These are phyloP conservation scores for Autographa gamma DNA, from an alignment of 2,888 invertebrate species.

Conservation along the genomic window DNA sequence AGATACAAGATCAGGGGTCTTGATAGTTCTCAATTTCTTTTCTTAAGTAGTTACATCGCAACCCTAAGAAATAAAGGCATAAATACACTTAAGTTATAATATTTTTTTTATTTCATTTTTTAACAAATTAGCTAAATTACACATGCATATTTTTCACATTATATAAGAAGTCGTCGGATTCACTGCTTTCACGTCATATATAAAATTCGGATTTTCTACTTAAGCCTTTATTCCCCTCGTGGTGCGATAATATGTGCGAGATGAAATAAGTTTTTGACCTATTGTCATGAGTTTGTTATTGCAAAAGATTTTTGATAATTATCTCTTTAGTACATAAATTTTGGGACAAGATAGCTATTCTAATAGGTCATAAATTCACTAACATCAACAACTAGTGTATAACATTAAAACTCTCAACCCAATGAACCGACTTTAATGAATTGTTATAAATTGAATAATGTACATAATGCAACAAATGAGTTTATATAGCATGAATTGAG, in stretches of 20 bases:
- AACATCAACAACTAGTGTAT: slow-evolving; percentile 40
- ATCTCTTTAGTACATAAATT: slow-evolving; percentile 13
- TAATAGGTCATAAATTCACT: slow-evolving; percentile 34
- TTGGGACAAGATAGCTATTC: slow-evolving; percentile 12
- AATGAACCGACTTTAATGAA: slow-evolving; percentile 62
- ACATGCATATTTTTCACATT: slow-evolving; percentile 45
- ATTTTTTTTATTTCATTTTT: slow-evolving; percentile 43
- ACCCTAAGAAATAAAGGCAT: slow-evolving; percentile 48
- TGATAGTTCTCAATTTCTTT: no score
- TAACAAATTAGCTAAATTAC: slow-evolving; percentile 52
- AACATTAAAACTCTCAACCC: slow-evolving; percentile 60
- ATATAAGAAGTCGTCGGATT: slow-evolving; percentile 19
- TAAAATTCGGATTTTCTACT: slow-evolving; percentile 40
- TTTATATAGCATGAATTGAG: slow-evolving; percentile 57
- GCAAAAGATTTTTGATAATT: slow-evolving; percentile 1
- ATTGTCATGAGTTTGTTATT: slow-evolving; percentile 12
- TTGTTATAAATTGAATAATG: slow-evolving; percentile 61
- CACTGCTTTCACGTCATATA: neutral
- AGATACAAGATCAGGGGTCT: neutral
- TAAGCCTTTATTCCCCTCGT: slow-evolving; percentile 54
- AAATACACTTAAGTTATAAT: slow-evolving; percentile 44
- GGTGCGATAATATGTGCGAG: slow-evolving; percentile 19
- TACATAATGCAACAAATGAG: slow-evolving; percentile 61
- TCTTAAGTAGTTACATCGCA: slow-evolving; percentile 6
- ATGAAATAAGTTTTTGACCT: slow-evolving; percentile 22